Evolutionary conservation across 1,140 invertebrate species (phyloP), one percentile per base, ranked within the genome.

Genomic region (Zaprionus ornatus): DNA sequence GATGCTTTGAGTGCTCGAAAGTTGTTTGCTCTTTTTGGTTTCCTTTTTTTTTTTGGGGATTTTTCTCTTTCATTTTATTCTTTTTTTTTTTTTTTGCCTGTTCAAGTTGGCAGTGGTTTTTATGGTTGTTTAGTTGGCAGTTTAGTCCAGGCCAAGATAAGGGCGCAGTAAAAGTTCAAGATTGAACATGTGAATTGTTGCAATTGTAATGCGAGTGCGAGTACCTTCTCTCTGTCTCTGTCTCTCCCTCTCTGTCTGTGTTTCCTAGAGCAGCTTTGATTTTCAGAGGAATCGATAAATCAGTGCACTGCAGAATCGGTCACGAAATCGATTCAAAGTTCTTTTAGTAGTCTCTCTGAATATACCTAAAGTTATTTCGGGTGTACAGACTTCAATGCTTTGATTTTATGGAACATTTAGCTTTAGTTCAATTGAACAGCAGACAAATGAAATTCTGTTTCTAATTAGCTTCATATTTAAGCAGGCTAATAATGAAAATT

Each of bases 1-100:
- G 84, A 82, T 75, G 78, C 74, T 80, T 79, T 78, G 83, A 82
- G 80, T 76, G 85, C 80, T 87, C 67, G 67, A 84, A 90, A 90
- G 81, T 79, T 76, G 61, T 73, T 77, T 82, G 79, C 64, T 71
- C 61, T 77, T 80, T 60, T 64, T 21, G 5, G 4, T 5, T 65
- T 55, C 12, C 42, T 65, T 55, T 23, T 52, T 57, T 56, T 19
- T 67, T 67, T 32, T 1, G 6, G n/a, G 17, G 45, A 15, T 60
- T 60, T 56, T 60, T 50, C 21, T 50, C 40, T n/a, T 55, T 52
- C 1, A 3, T 25, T 52, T 25, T 66, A 3, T 25, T 52, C 13
- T 66, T 67, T 35, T 25, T 45, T 27, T 45, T 60, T 74, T 62
- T 79, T 59, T 64, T 25, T 50, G 27, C 64, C 72, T 72, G 69